phyloP scores from a whole-genome alignment of 2,888 invertebrate species.

The Dasysyrphus tricinctus region DNA sequence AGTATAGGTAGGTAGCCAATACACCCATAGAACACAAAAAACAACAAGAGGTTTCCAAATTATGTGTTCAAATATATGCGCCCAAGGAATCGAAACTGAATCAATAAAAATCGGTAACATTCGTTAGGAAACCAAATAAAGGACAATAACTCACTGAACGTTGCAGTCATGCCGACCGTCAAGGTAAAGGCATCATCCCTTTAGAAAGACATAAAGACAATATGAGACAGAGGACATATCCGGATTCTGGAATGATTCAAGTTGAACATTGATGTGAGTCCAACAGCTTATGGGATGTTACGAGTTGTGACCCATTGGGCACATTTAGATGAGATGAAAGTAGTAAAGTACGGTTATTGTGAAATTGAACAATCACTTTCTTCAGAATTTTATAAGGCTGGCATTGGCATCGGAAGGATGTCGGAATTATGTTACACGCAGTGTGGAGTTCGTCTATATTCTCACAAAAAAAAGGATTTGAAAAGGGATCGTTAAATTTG shows the following conservation, averaged over 20 bases:
- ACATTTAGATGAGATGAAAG: not conserved
- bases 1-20: not conserved
- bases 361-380: not conserved
- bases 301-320: not conserved
- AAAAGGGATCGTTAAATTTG: no score
- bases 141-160: not conserved
- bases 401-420: no score
- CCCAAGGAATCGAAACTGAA: conserved; percentile 7
- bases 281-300: not conserved
- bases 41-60: not conserved
- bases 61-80: conserved; percentile 9
- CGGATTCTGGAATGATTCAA: not conserved
- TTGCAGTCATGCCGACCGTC: not conserved
- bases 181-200: not conserved
- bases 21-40: not conserved
- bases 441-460: no score
- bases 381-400: not conserved
- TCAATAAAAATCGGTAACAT: not conserved
- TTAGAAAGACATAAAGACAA: not conserved
- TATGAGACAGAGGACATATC: not conserved
- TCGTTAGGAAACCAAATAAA: not conserved
- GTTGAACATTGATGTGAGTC: not conserved
- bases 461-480: no score
- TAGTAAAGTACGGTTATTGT: not conserved
- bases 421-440: no score